phyloP scores from a whole-genome alignment of 2,797 vertebrate species.

The Threskiornis aethiopicus region DNA sequence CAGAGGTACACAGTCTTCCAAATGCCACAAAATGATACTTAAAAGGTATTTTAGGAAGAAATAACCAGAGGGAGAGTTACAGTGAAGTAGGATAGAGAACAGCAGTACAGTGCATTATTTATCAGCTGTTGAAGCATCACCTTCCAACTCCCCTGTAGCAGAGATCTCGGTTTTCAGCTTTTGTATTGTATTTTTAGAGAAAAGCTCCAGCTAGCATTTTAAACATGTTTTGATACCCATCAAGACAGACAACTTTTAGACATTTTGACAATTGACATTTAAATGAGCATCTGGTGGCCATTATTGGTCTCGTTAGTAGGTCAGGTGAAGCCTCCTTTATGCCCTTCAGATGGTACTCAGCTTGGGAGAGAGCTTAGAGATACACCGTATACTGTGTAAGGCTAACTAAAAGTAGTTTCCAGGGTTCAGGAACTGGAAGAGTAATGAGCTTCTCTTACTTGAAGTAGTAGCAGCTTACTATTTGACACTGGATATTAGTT shows the following conservation, averaged over 20 bases:
- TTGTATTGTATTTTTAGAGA: neutral
- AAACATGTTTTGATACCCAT: neutral
- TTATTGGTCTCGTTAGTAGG: neutral
- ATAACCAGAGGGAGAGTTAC: neutral
- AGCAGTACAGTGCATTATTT: conserved; percentile 58
- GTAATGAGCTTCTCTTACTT: neutral
- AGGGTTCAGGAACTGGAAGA: neutral
- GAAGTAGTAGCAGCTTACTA: neutral
- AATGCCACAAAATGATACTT: neutral
- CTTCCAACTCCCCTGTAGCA: neutral
- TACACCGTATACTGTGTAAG: neutral
- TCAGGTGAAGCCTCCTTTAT: neutral
- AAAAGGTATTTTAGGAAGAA: neutral
- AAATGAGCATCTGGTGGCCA: neutral
- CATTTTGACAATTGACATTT: neutral
- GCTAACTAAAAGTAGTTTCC: neutral
- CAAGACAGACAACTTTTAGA: neutral
- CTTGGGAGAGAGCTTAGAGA: neutral
- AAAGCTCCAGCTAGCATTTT: neutral
- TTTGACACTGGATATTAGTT: neutral
- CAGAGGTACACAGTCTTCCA: neutral
- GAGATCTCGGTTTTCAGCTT: neutral
- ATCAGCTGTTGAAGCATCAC: conserved; percentile 7
- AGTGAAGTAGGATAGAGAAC: neutral
- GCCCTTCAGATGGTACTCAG: neutral